Conservation (phyloP, 1,140 invertebrate species). For the Orussus abietinus region DNA sequence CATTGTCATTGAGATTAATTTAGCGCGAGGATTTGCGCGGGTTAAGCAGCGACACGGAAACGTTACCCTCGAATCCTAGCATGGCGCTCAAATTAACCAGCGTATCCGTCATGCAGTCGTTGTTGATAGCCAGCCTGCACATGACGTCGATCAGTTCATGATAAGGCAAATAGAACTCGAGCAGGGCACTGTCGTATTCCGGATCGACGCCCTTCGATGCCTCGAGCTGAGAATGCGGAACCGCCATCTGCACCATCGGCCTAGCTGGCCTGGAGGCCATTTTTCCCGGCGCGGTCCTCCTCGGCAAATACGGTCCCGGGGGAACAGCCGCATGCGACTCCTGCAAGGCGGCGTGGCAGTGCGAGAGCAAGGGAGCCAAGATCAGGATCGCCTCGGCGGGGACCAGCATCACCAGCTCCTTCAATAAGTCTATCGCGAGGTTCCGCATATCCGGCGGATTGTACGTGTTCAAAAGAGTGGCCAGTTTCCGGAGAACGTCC, state of each 20-base stretch:
- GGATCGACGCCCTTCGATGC: constrained; percentile 68
- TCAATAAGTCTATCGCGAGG: constrained; percentile 76
- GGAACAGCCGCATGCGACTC: constrained; percentile 69
- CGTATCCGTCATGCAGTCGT: constrained; percentile 73
- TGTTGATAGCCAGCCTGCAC: constrained; percentile 81
- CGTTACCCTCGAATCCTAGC: constrained; percentile 74
- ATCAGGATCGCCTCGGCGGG: constrained; percentile 78
- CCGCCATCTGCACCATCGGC: constrained; percentile 85
- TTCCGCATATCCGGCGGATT: constrained; percentile 82
- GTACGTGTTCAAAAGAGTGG: constrained; percentile 85
- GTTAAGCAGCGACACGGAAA: too few species aligned
- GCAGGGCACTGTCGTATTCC: constrained; percentile 72
- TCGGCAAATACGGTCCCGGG: constrained; percentile 71
- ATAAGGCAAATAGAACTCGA: constrained; percentile 78
- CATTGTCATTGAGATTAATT: too few species aligned
- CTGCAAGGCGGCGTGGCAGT: constrained; percentile 78
- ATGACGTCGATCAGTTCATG: constrained; percentile 83
- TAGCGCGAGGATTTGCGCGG: too few species aligned
- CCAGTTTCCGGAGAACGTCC: constrained; percentile 77
- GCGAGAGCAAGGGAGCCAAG: constrained; percentile 76
- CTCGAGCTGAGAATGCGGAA: constrained; percentile 72
- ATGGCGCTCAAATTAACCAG: constrained; percentile 78
- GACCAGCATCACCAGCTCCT: constrained; percentile 79
- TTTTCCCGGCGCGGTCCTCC: constrained; percentile 60
- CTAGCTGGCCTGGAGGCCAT: constrained; percentile 63